Evolutionary conservation across 2,888 invertebrate species (phyloP).

Genomic region (Tiliacea aurago): DNA sequence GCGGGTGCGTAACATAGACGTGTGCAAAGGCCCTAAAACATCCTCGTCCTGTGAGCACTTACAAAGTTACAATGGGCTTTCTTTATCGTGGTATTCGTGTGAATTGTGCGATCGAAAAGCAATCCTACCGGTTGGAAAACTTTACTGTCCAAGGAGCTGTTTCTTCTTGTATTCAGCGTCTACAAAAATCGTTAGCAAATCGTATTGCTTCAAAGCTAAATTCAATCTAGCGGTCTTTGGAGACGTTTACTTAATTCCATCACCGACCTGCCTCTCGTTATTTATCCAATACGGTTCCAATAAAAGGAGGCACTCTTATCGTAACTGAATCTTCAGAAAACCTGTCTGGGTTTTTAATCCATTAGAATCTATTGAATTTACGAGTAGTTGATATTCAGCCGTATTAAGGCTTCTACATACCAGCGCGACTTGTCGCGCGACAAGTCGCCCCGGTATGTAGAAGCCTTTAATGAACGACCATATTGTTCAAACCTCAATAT

Average conservation of each 20-base stretch:
- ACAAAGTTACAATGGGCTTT: slow-evolving; percentile 1
- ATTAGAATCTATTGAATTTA: slow-evolving; percentile 47
- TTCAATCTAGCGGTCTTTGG: slow-evolving; percentile 31
- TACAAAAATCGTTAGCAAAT: slow-evolving; percentile 25
- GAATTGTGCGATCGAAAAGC: slow-evolving; percentile 1
- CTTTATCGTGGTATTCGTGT: slow-evolving; percentile 3
- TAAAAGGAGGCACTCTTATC: slow-evolving; percentile 27
- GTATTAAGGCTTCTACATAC: no score
- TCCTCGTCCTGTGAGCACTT: not conserved
- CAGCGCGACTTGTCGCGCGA: no score
- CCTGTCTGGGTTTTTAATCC: slow-evolving; percentile 40
- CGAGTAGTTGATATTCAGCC: slow-evolving; percentile 27
- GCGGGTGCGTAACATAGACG: no score
- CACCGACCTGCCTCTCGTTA: slow-evolving; percentile 39
- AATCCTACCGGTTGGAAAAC: slow-evolving; percentile 10
- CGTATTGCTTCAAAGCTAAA: slow-evolving; percentile 18
- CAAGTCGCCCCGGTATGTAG: no score
- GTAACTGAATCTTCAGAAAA: slow-evolving; percentile 35
- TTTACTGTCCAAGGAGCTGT: not conserved
- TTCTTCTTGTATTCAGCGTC: not conserved
- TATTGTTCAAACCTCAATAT: slow-evolving; percentile 11
- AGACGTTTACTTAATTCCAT: slow-evolving; percentile 40
- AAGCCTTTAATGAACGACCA: no score
- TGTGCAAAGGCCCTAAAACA: no score
- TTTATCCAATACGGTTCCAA: slow-evolving; percentile 38